These are phyloP conservation scores for Gymnosoma rotundatum DNA, from an alignment of 2,888 invertebrate species.

Conservation along the genomic window DNA sequence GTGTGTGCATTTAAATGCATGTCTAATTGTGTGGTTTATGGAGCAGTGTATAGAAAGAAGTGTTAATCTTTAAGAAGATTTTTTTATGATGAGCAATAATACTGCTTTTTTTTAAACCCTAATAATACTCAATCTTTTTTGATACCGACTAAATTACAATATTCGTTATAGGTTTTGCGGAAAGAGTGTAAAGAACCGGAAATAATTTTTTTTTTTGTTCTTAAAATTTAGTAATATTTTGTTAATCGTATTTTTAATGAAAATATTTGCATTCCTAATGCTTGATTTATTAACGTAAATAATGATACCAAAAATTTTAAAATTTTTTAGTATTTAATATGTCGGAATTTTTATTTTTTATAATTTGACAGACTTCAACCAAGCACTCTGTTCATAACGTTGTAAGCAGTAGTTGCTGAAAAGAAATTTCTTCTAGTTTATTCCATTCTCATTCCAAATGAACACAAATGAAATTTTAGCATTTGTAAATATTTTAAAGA, in stretches of 20 bases:
- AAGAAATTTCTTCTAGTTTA: no score
- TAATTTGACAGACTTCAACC: no score
- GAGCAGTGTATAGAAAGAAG: neutral
- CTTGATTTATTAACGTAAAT: no score
- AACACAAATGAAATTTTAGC: no score
- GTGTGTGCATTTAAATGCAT: slow-evolving; percentile 13
- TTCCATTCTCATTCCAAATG: no score
- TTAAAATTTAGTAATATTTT: neutral
- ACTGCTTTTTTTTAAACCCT: neutral
- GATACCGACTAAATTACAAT: neutral
- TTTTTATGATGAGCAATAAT: slow-evolving; percentile 15
- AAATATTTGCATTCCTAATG: no score
- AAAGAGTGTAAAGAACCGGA: neutral
- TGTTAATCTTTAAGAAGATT: slow-evolving; percentile 2
- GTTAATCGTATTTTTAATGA: neutral
- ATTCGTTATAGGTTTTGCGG: neutral
- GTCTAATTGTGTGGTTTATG: slow-evolving; percentile 37
- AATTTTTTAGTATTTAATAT: no score
- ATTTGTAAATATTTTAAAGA: neutral
- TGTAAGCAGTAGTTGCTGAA: no score
- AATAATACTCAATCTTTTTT: neutral
- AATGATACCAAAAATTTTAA: no score
- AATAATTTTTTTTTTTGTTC: neutral
- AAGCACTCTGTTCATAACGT: no score
- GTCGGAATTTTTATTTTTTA: no score